Evolutionary conservation across 1,140 invertebrate genomes (phyloP).

Genomic region (Potamilus streckersoni): DNA sequence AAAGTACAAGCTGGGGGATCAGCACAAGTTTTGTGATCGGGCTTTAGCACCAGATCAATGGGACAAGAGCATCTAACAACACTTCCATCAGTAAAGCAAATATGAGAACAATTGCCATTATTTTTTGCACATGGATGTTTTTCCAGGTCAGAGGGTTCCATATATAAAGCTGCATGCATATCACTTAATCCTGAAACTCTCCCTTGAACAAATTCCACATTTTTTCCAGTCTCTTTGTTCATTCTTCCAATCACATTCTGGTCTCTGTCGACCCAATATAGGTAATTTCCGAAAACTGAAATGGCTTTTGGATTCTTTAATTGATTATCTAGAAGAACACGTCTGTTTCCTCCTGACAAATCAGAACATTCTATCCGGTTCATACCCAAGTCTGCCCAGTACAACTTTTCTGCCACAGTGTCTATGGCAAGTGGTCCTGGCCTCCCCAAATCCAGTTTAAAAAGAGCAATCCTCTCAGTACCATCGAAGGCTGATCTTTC

Average conservation of each 20-base stretch:
- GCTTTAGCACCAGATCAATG: conserved; percentile 51
- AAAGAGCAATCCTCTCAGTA: conserved; percentile 48
- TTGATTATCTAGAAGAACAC: conserved; percentile 71
- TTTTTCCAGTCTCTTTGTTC: conserved; percentile 52
- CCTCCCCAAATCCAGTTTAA: conserved; percentile 48
- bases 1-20: conserved; percentile 62
- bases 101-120: conserved; percentile 85
- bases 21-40: conserved; percentile 56
- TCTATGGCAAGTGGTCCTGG: conserved; percentile 63
- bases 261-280: conserved; percentile 98
- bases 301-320: conserved; percentile 97
- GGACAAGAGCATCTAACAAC: conserved; percentile 61
- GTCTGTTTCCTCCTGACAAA: conserved; percentile 82
- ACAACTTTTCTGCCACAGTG: conserved; percentile 47
- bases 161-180: conserved; percentile 69
- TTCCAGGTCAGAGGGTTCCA: conserved; percentile 42
- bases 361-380: conserved; percentile 72
- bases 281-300: conserved; percentile 90
- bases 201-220: conserved; percentile 58
- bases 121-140: conserved; percentile 54
- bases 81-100: conserved; percentile 90
- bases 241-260: conserved; percentile 71
- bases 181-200: conserved; percentile 74
- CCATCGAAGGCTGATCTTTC: conserved; percentile 82
- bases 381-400: conserved; percentile 70